A percentile compares a stretch with the other conserved stretches of the same genome.
phyloP scores from a whole-genome alignment of 2,888 invertebrate genomes.

The Parelbella ahira region DNA sequence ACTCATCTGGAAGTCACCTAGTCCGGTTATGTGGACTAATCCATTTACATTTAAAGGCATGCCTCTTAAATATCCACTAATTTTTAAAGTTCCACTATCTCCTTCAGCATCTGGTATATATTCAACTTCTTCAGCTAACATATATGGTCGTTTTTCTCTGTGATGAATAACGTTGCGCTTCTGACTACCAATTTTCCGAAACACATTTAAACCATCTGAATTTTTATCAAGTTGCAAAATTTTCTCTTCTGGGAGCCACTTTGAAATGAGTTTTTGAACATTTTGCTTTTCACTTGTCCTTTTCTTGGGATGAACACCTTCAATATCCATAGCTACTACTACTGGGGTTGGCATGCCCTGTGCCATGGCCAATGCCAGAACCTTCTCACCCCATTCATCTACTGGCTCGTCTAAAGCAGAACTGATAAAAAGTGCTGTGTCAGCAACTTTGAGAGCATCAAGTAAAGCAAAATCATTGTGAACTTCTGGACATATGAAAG shows the following conservation, averaged over 20 bases:
- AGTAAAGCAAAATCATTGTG: slow-evolving; percentile 87
- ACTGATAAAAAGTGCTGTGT: slow-evolving; percentile 89
- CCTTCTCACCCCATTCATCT: slow-evolving; percentile 89
- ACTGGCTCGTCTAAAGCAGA: slow-evolving; percentile 87
- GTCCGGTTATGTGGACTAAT: slow-evolving; percentile 93
- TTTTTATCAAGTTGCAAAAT: slow-evolving; percentile 87
- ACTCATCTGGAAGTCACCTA: slow-evolving; percentile 95
- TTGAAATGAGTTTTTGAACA: slow-evolving; percentile 83
- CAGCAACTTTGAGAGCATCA: slow-evolving; percentile 93
- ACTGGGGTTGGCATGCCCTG: slow-evolving; percentile 91
- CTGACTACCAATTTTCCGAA: slow-evolving; percentile 87
- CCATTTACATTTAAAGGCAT: slow-evolving; percentile 91
- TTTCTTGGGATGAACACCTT: slow-evolving; percentile 87
- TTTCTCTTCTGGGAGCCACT: slow-evolving; percentile 91
- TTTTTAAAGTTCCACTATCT: slow-evolving; percentile 84
- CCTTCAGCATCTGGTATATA: slow-evolving; percentile 76
- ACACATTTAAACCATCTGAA: slow-evolving; percentile 85
- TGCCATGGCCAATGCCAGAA: slow-evolving; percentile 88
- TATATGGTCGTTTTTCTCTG: slow-evolving; percentile 89
- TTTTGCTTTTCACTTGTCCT: slow-evolving; percentile 84
- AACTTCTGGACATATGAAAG: slow-evolving; percentile 86
- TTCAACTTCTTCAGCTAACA: slow-evolving; percentile 90
- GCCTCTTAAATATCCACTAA: slow-evolving; percentile 94
- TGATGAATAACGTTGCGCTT: slow-evolving; percentile 86
- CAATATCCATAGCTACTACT: slow-evolving; percentile 87